Evolutionary conservation across 2,888 invertebrate species (phyloP), one percentile per base, ranked within the genome.

Genomic region (Pasiphila rectangulata): DNA sequence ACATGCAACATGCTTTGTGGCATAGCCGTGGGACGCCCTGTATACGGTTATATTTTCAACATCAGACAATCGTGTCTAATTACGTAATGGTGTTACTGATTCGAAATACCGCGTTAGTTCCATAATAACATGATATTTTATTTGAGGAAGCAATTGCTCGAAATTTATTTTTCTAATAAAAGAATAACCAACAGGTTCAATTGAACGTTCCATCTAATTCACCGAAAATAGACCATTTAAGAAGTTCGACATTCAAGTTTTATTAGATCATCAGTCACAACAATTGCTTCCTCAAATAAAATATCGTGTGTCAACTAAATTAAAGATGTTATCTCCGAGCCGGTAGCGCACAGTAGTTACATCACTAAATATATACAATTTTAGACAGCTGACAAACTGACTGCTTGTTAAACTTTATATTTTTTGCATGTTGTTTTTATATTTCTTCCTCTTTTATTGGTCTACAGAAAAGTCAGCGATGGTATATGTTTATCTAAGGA

Each of bases 291-390:
- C 55, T 51, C 37, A 55, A 35, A 38, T 12, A 38, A 38, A 23
- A 52, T 37, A 25, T 44, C 48, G 51, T 50, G 36, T 36, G n/a
- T 35, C 25, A 24, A 16, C 30, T 47, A 47, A 54, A 57, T 56
- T 54, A 37, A 35, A 51, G 57, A 58, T 55, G 38, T 47, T 53
- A 55, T 58, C 55, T 46, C 10, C 24, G 36, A 45, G 44, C 7
- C n/a, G 12, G 25, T 12, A 25, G 9, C 17, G 9, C 17, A 2
- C 16, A 30, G 40, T 37, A 46, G 51, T 55, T 51, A 56, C 46
- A 52, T 56, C 48, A 25, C 16, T 15, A 17, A 17, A 32, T 32
- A 15, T 16, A 30, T 30, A 32, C 0, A 16, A 19, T 9, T n/a
- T n/a, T n/a, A 9, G n/a, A 9, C n/a, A 4, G 4, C 16, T n/a